Base-by-base conservation (phyloP, 2,888 invertebrate genomes). In the Charanyca ferruginea region DNA sequence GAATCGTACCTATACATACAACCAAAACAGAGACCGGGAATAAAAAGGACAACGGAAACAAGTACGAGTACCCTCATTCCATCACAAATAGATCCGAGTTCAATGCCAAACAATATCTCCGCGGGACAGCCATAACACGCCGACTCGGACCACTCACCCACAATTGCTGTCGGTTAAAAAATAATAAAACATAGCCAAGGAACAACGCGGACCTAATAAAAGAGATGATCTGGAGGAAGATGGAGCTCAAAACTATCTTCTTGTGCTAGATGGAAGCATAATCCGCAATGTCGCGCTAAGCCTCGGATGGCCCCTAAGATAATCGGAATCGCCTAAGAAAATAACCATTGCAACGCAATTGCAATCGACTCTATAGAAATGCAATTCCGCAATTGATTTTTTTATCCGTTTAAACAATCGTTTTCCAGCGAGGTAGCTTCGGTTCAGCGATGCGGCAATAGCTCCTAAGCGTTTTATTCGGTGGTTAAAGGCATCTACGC, bases 251-350 rank as follows among this genome's bases (percentile, higher is more conserved):
- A 76, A 76, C 76, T 79, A 78, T 81, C 63, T 77, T 79, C 80
- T 66, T 66, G 49, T 47, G 58, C 49, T 70, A 81, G 86, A 89
- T 85, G 85, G 81, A 81, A 85, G 82, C 80, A 84, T 85, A 87
- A 86, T 87, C 87, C 83, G 69, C 67, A 77, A 74, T 76, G 83
- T 77, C 55, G 73, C 77, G 80, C 79, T 76, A 77, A 81, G 74
- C 83, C 76, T 79, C 81, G 82, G 85, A 82, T 80, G 81, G 84
- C 79, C 81, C 85, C 87, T 90, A 90, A 79, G 85, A 85, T 87
- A 87, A 88, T 89, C 86, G 82, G 72, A 77, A 85, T 85, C 72
- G 82, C 72, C 85, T 85, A 82, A 86, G 87, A 86, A 87, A 84
- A 87, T 87, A 86, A 83, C 83, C 81, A 58, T 83, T 83, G 80